Evolutionary conservation across 2,888 invertebrate species (phyloP), one percentile per base, ranked within the genome.

Genomic region (Drosophila vallismaia): DNA sequence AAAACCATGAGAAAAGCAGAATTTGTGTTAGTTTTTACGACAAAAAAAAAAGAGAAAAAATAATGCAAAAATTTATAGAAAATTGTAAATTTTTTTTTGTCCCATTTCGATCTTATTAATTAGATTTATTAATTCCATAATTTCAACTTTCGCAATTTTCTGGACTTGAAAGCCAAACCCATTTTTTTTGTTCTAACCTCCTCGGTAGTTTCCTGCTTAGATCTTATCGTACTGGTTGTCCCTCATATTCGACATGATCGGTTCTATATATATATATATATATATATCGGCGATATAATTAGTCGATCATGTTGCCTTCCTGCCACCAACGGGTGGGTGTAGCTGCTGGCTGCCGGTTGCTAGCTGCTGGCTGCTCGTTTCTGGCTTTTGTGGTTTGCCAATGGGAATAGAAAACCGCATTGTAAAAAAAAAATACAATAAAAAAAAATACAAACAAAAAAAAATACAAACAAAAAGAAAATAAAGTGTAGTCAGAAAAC

Each of bases 221-320:
- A 63, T 63, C n/a, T 45, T 67, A 63, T 63, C 63, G 36, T 38
- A 60, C 62, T 31, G 46, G 60, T 62, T 60, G 60, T 60, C 60
- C 46, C 60, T 40, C 60, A 46, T 19, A 7, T 10, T 8, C 44
- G 44, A 44, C 44, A 44, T 26, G 60, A 60, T 60, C 38, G 29
- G 60, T 46, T 46, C 36, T 24, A 60, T 24, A 36, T 24, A 60
- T 24, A 36, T 24, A 60, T 24, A 36, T 24, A 60, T 24, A 36
- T 24, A 60, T 24, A 36, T 46, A 14, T 9, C 44, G 19, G 8
- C 19, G 19, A 44, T 44, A 4, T 38, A 60, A 46, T 62, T 60
- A 31, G 62, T 60, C 44, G 19, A 19, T 44, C 44, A 44, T 19
- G 44, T 19, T 19, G 44, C 44, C 44, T 5, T 44, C 42, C 42